Evolutionary conservation across 2,888 invertebrate species (phyloP).

Genomic region (Stenchaetothrips biformis): DNA sequence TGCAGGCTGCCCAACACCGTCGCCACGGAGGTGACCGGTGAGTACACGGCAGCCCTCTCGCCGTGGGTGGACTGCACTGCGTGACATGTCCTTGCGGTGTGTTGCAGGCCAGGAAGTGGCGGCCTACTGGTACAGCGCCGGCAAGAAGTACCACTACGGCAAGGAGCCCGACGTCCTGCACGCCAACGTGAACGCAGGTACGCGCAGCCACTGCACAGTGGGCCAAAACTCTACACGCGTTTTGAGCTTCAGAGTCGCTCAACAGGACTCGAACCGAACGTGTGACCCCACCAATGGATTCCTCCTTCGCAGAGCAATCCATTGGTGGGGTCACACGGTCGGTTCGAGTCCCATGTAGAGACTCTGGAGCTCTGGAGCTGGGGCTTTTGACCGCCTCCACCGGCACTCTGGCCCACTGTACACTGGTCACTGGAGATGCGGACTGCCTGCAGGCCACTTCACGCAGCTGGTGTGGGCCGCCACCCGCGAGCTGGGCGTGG

Average conservation of each 20-base stretch:
- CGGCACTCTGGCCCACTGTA: too few relatives aligned
- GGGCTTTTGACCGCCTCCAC: too few relatives aligned
- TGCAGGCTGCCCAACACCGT: constrained; percentile 64
- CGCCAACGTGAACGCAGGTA: constrained; percentile 74
- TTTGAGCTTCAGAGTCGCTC: too few relatives aligned
- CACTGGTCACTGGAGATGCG: too few relatives aligned
- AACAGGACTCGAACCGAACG: too few relatives aligned
- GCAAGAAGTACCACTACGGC: constrained; percentile 67
- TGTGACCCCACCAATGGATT: too few relatives aligned
- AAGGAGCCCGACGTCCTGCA: constrained; percentile 68
- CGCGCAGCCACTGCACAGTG: constrained; percentile 33
- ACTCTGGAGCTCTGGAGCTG: too few relatives aligned
- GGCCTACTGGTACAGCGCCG: constrained; percentile 75
- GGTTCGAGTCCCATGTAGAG: too few relatives aligned
- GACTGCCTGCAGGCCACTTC: constrained; percentile 72
- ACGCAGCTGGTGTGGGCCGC: constrained; percentile 81
- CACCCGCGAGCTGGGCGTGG: constrained; percentile 72
- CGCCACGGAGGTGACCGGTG: constrained; percentile 65
- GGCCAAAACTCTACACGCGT: too few relatives aligned
- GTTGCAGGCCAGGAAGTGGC: constrained; percentile 68
- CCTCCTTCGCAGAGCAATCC: too few relatives aligned
- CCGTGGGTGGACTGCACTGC: background rate
- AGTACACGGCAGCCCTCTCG: constrained; percentile 28
- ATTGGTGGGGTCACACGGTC: too few relatives aligned
- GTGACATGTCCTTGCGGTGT: constrained; percentile 20